These are phyloP conservation scores for Nyctibius grandis DNA, from an alignment of 2,797 vertebrate species.

Conservation along the genomic window DNA sequence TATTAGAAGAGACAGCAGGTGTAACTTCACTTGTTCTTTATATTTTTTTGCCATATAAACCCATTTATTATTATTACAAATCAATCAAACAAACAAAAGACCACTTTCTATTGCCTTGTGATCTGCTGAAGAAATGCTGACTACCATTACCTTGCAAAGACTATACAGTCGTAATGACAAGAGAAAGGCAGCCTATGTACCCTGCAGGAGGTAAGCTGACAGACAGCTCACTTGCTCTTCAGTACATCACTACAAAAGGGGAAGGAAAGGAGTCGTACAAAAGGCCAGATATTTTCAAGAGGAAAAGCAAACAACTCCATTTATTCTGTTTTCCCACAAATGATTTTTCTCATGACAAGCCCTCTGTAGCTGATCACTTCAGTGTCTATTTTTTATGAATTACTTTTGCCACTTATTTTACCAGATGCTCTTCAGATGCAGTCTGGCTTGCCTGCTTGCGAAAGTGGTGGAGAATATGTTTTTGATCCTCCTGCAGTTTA, in stretches of 20 bases:
- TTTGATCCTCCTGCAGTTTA: background rate
- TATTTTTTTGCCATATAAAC: background rate
- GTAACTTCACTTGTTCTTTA: background rate
- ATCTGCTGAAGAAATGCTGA: background rate
- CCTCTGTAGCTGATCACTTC: background rate
- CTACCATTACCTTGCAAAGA: background rate
- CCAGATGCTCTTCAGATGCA: background rate
- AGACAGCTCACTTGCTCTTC: background rate
- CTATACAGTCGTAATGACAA: background rate
- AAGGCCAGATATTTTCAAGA: background rate
- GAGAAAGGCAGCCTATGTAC: background rate
- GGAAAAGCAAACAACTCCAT: background rate
- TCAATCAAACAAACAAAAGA: background rate
- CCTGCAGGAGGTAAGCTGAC: too few species aligned
- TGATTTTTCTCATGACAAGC: background rate
- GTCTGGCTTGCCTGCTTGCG: background rate
- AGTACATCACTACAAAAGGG: too few species aligned
- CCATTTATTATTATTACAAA: background rate
- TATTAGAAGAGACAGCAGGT: background rate
- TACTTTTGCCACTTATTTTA: background rate
- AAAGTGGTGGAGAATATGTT: fast-evolving
- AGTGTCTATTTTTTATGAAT: background rate
- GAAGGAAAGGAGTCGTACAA: background rate
- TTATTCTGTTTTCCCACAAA: background rate
- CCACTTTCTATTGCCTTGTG: background rate